A percentile compares a stretch with the other conserved stretches of the same genome.
Evolutionary conservation across 2,888 invertebrate genomes (phyloP).

Genomic region (Hypena proboscidalis): DNA sequence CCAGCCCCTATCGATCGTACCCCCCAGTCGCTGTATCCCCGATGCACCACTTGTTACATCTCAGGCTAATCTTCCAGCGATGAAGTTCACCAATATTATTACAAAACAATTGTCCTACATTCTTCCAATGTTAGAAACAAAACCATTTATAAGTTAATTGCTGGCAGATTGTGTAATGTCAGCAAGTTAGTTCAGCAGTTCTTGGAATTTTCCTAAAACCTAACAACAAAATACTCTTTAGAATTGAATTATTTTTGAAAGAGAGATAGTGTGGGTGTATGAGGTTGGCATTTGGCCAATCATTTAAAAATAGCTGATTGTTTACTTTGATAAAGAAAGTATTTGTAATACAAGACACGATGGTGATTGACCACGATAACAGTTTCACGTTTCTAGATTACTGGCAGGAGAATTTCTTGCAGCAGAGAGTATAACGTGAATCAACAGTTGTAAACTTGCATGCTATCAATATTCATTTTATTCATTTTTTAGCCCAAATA

Average conservation of each 20-base stretch:
- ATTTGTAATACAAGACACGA: constrained; percentile 48
- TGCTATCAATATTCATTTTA: too few relatives aligned
- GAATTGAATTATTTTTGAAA: constrained; percentile 24
- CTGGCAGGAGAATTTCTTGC: neutral
- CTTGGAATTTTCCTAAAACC: constrained; percentile 19
- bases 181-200: too few relatives aligned
- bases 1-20: constrained; percentile 52
- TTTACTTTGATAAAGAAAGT: constrained; percentile 55
- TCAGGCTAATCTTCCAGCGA: constrained; percentile 37
- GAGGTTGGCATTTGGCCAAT: constrained; percentile 43
- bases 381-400: constrained; percentile 3
- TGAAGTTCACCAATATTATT: constrained; percentile 1
- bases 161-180: too few relatives aligned
- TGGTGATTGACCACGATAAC: constrained; percentile 49
- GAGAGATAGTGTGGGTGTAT: constrained; percentile 35
- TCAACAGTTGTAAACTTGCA: too few relatives aligned
- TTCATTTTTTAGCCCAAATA: too few relatives aligned
- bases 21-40: constrained; percentile 55
- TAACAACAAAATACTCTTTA: constrained; percentile 18
- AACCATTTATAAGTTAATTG: too few relatives aligned
- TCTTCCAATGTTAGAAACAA: too few relatives aligned
- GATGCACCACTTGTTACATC: constrained; percentile 79
- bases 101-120: too few relatives aligned
- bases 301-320: constrained; percentile 40
- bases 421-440: too few relatives aligned